Evolutionary conservation across 2,797 vertebrate genomes (phyloP), one percentile per base, ranked within the genome.

Genomic region (Pipistrellus nathusii): DNA sequence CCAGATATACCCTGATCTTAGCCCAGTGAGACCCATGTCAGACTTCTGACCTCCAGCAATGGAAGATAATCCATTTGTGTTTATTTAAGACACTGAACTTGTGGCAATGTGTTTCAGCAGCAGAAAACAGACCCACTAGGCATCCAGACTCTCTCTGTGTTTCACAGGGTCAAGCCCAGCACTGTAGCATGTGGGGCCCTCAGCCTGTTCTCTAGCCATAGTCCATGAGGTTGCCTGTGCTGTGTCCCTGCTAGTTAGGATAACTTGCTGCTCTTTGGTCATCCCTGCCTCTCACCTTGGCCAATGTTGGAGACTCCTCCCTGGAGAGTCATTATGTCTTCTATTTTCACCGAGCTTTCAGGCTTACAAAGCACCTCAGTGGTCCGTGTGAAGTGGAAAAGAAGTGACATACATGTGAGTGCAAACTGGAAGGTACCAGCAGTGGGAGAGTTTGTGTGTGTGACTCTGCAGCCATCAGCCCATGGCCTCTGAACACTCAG

Each of bases 361-460:
- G 41, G 80, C 59, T 90, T 80, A 57, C 90, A 81, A 64, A 90
- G 69, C 18, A 21, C 32, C 27, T 64, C 15, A 30, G 32, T 25
- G n/a, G 32, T 32, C 35, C 68, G 38, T 46, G 77, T 81, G 64
- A 71, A 27, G 25, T 51, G 55, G 62, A 41, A 80, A 93, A 90
- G 46, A 72, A 68, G 85, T 46, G 23, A 30, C 6, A 15, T 55
- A 3, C 38, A 20, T 32, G 25, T 59, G 27, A 82, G n/a, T 48
- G 57, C 30, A 59, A 83, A 55, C 51, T 55, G 83, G 44, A 78
- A 80, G 76, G 9, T 6, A 77, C 10, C 38, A 41, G 46, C 7
- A 57, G n/a, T 35, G 38, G 53, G 78, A 80, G 81, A 68, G 32
- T 64, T 4, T 5, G 3, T 8, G 5, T 76, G 80, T 75, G 21